A percentile compares a stretch with the other conserved stretches of the same genome.
These are phyloP conservation scores for Manacus vitellinus DNA, from an alignment of 2,113 vertebrate species.

Conservation along the genomic window DNA sequence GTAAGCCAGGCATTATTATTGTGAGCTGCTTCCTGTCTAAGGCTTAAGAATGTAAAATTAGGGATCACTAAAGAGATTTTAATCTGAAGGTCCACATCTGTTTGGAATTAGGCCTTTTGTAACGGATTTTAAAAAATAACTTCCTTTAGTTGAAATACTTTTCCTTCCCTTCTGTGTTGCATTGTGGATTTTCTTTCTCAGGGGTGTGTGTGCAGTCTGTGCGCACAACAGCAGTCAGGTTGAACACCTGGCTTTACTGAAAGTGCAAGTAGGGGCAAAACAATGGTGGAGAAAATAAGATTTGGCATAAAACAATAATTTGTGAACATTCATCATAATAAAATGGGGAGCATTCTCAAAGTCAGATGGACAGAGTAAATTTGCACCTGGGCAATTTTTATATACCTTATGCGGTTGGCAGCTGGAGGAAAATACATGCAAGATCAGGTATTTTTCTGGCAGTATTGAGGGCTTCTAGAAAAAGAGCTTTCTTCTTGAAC, in stretches of 20 bases:
- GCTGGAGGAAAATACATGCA: not conserved
- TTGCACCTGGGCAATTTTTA: not conserved
- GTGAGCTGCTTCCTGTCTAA: not conserved
- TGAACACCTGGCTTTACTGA: not conserved
- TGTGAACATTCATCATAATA: slow-evolving; percentile 1
- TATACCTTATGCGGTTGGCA: not conserved
- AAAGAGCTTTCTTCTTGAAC: not conserved
- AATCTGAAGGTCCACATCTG: not conserved
- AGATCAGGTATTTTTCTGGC: not conserved
- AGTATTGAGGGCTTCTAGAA: not conserved
- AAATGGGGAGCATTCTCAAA: not conserved
- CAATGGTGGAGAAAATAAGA: not conserved
- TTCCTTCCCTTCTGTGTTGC: not conserved
- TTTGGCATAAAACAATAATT: not conserved
- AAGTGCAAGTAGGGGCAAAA: slow-evolving; percentile 6
- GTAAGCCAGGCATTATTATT: not conserved
- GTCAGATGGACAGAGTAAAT: not conserved
- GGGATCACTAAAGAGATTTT: not conserved
- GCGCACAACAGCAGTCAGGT: not conserved
- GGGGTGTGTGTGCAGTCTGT: not conserved
- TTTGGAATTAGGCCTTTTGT: not conserved
- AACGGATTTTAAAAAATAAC: not conserved
- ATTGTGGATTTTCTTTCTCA: not conserved
- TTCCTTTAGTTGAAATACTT: not conserved
- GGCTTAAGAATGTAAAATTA: not conserved